Evolutionary conservation across 2,797 vertebrate genomes (phyloP).

Genomic region (Catamblyrhynchus diadema): DNA sequence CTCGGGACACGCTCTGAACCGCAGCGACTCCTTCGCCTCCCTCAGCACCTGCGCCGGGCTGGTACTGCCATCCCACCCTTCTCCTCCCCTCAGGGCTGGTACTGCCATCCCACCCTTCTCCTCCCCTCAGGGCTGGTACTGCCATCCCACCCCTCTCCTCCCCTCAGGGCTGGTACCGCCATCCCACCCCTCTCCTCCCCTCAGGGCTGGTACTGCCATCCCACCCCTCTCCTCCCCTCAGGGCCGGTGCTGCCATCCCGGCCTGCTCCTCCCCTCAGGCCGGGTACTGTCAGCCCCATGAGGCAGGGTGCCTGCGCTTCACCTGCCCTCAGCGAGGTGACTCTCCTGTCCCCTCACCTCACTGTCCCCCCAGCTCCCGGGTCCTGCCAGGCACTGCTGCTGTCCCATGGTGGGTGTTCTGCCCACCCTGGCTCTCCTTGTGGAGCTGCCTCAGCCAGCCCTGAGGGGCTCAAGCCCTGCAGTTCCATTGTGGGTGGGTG

Average conservation of each 20-base stretch:
- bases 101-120: background rate
- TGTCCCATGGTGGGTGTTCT: background rate
- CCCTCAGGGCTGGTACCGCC: background rate
- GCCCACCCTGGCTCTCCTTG: background rate
- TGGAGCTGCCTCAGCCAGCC: background rate
- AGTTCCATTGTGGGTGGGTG: accelerated
- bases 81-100: background rate
- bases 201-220: slow-evolving; percentile 83
- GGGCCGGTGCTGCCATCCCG: slow-evolving; percentile 83
- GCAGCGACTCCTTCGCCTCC: slow-evolving; percentile 83
- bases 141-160: background rate
- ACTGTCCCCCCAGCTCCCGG: accelerated
- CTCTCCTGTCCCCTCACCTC: background rate
- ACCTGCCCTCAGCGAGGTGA: background rate
- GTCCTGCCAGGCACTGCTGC: accelerated
- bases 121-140: background rate
- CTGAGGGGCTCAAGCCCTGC: background rate
- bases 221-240: background rate
- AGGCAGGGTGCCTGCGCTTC: accelerated
- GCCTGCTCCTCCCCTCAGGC: background rate
- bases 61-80: slow-evolving; percentile 74
- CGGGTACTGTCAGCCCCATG: background rate
- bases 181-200: background rate
- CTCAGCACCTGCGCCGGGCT: slow-evolving; percentile 89
- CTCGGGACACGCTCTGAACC: slow-evolving; percentile 86